phyloP scores from a whole-genome alignment of 2,113 vertebrate genomes.

The Amia ocellicauda region DNA sequence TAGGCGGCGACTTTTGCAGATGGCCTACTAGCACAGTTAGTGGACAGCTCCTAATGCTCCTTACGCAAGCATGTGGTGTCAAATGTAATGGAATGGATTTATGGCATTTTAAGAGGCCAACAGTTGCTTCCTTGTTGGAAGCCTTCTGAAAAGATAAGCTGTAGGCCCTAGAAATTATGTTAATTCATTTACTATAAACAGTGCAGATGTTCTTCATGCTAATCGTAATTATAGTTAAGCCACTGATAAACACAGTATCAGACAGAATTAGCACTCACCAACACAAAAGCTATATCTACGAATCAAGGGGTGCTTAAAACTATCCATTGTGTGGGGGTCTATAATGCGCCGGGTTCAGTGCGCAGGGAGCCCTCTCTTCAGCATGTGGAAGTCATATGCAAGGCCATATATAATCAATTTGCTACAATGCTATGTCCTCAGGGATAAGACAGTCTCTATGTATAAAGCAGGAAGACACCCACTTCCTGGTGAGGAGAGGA shows the following conservation, averaged over 20 bases:
- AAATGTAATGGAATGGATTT: background rate
- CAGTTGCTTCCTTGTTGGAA: too few relatives aligned
- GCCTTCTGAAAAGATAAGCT: background rate
- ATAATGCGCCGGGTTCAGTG: background rate
- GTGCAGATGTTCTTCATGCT: conserved; percentile 50
- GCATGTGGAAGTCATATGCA: too few relatives aligned
- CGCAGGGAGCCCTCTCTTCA: too few relatives aligned
- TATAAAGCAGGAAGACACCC: too few relatives aligned
- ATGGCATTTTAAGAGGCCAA: too few relatives aligned
- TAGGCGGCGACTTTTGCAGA: conserved; percentile 35
- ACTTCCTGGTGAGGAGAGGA: too few relatives aligned
- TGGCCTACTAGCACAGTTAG: conserved; percentile 21
- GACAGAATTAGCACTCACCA: conserved; percentile 24
- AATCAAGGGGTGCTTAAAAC: conserved; percentile 10
- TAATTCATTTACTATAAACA: conserved; percentile 36
- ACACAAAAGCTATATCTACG: conserved; percentile 10
- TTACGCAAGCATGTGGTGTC: background rate
- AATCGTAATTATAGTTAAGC: conserved; percentile 42
- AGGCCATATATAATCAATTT: too few relatives aligned
- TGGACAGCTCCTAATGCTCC: background rate
- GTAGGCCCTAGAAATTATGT: conserved; percentile 36
- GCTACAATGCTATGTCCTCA: too few relatives aligned
- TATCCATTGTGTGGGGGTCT: background rate
- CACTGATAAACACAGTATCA: conserved; percentile 32
- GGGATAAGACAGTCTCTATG: too few relatives aligned